Percentiles rank a stretch among this genome's conserved stretches.
phyloP scores from a whole-genome alignment of 2,113 vertebrate genomes.

The Meriones unguiculatus region DNA sequence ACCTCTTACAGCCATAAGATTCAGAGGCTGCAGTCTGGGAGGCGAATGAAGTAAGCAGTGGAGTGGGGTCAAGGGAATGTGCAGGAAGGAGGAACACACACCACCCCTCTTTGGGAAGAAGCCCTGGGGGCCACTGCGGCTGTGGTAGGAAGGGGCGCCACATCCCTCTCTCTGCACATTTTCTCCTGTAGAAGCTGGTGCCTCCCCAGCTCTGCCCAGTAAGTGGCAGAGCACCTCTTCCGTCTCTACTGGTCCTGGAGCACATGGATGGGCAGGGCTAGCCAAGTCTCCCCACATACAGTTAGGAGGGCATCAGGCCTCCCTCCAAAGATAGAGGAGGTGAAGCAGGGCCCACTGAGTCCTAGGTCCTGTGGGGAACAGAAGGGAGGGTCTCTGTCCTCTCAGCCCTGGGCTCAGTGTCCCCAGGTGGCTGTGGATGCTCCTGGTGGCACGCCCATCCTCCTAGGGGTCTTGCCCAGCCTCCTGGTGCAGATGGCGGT shows the following conservation, averaged over 20 bases:
- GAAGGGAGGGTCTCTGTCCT: no score
- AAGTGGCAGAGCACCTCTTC: not conserved
- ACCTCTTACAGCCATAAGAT: not conserved
- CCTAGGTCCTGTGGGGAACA: not conserved
- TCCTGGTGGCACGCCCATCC: not conserved
- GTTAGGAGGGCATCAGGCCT: not conserved
- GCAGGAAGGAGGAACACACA: no score
- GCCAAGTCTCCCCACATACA: not conserved
- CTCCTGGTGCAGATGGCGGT: not conserved
- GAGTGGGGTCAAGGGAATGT: not conserved
- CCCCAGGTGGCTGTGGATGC: not conserved
- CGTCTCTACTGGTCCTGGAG: not conserved
- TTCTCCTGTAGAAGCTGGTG: not conserved
- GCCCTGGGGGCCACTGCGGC: not conserved
- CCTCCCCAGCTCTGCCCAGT: not conserved
- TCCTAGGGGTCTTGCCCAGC: not conserved
- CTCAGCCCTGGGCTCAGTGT: not conserved
- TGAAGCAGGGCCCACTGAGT: not conserved
- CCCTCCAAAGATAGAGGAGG: accelerated
- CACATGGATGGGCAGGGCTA: not conserved
- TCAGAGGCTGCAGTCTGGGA: not conserved
- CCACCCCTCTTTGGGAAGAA: not conserved
- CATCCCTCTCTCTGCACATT: not conserved
- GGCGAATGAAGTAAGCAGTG: not conserved
- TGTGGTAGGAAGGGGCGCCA: accelerated